Conservation (phyloP, 1,140 invertebrate genomes). For the Neodiprion fabricii region DNA sequence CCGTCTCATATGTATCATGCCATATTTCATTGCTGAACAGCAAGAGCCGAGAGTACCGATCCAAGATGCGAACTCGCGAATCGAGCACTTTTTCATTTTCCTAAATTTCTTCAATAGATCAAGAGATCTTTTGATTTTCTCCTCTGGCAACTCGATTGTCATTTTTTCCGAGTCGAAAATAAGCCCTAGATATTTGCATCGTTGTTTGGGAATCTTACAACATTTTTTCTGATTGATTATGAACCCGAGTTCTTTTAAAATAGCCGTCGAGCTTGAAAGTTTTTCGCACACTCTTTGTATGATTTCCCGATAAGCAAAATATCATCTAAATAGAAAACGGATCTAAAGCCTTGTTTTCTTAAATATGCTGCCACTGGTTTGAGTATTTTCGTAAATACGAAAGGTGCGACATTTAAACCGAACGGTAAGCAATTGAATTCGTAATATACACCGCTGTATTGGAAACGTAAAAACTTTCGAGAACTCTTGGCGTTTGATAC, state of each 20-base stretch:
- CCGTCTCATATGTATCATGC: slow-evolving; percentile 1
- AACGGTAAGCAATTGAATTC: slow-evolving; percentile 30
- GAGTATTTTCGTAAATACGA: slow-evolving; percentile 35
- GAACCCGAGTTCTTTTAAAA: slow-evolving; percentile 20
- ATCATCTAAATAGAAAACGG: slow-evolving; percentile 24
- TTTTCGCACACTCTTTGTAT: background rate
- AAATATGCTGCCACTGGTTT: slow-evolving; percentile 27
- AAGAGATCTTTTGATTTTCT: slow-evolving; percentile 10
- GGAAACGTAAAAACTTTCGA: slow-evolving; percentile 22
- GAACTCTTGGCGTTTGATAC: slow-evolving; percentile 6
- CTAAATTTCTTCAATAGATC: slow-evolving; percentile 13
- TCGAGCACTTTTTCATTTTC: slow-evolving; percentile 9
- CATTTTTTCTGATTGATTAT: slow-evolving; percentile 20
- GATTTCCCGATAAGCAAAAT: slow-evolving; percentile 17
- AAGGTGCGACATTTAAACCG: slow-evolving; percentile 28
- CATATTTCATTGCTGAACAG: slow-evolving; percentile 9
- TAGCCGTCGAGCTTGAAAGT: background rate
- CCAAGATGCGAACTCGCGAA: slow-evolving; percentile 21
- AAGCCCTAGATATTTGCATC: slow-evolving; percentile 21
- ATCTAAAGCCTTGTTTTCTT: background rate
- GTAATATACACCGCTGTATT: slow-evolving; percentile 11
- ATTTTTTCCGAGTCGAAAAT: slow-evolving; percentile 20
- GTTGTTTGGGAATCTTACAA: slow-evolving; percentile 9
- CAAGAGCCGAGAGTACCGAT: slow-evolving; percentile 15
- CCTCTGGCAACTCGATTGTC: slow-evolving; percentile 16